Evolutionary conservation across 2,888 invertebrate species (phyloP), one percentile per base, ranked within the genome.

Genomic region (Synergus japonicus): DNA sequence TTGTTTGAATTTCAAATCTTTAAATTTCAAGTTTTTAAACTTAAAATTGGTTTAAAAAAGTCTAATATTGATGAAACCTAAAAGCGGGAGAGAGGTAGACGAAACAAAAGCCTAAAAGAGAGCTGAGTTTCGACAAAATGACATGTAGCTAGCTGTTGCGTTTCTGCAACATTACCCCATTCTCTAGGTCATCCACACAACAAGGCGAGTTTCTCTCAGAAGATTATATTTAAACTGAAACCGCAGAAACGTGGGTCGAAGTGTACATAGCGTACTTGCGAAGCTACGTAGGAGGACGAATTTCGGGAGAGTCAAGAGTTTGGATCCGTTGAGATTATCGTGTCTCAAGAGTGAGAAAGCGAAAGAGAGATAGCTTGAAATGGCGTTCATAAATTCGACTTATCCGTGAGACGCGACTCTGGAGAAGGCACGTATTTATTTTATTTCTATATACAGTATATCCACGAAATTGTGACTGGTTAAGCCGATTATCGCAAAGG

Each of bases 401-500:
- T 90, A 90, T 85, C 85, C 85, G 79, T 79, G 79, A 81, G 82
- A 77, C 79, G 81, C 81, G 66, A 78, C 79, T 77, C 78, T 81
- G 77, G 81, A 83, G 83, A 83, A 86, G 80, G 81, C 65, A 67
- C 76, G 78, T 82, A 82, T 83, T 84, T 83, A 84, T 83, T 83
- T 78, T 69, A 69, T 69, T 69, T 15, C 29, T 46, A 69, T 69
- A 80, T 81, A 79, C 76, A 63, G 82, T 84, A 81, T 84, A 84
- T 80, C 82, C 78, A 85, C 87, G 85, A 89, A 90, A 90, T 89
- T 87, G 88, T 89, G 85, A 89, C 88, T 87, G 83, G 83, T 86
- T 91, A 91, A 91, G 90, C 90, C 89, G 91, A 91, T 91, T 91
- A 91, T 84, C 85, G 82, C 84, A 79, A 86, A 85, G 85, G 86